Evolutionary conservation across 2,888 invertebrate species (phyloP), one percentile per base, ranked within the genome.

Genomic region (Cordilura impudica): DNA sequence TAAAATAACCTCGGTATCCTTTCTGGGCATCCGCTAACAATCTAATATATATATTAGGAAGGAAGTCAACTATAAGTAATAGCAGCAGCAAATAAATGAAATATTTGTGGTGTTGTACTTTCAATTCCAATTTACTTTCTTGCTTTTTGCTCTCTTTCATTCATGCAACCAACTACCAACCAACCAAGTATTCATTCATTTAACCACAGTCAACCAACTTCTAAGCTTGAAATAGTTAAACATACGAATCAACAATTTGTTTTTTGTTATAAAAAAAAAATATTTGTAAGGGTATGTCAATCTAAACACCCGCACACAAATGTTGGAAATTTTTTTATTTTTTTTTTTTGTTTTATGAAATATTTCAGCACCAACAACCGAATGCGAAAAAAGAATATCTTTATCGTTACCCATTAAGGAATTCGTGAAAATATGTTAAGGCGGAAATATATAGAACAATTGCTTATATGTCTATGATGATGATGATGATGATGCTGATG

Each of bases 1-100:
- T 65, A 70, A 88, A 82, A 85, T 88, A 88, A 88, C 86, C 89
- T 88, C 87, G 87, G 85, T 86, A 66, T 75, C 67, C 74, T 60
- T 63, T 39, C 63, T 39, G 63, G 35, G 51, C 63, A 67, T 71
- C 63, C 39, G 54, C 16, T 49, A 45, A 8, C 47, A 45, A 29
- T 73, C 18, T 39, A 45, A 56, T 23, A 21, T 45, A 18, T 35
- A 53, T 31, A 61, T 53, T 19, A 58, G 77, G 29, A 60, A 65
- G 76, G 35, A 54, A 60, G 21, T 61, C 47, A 61, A 53, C 45
- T 63, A 54, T n/a, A 21, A 53, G 43, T 51, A 58, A 10, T 45
- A 70, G 71, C 49, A 78, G 78, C 81, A 79, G 83, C 82, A 83
- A 86, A 87, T 87, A 87, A 84, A 83, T 88, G 85, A 86, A 87